A percentile compares a stretch with the other conserved stretches of the same genome.
Evolutionary conservation across 92 coral and sea anemone species (phyloP).

Genomic region (Montipora capitata): DNA sequence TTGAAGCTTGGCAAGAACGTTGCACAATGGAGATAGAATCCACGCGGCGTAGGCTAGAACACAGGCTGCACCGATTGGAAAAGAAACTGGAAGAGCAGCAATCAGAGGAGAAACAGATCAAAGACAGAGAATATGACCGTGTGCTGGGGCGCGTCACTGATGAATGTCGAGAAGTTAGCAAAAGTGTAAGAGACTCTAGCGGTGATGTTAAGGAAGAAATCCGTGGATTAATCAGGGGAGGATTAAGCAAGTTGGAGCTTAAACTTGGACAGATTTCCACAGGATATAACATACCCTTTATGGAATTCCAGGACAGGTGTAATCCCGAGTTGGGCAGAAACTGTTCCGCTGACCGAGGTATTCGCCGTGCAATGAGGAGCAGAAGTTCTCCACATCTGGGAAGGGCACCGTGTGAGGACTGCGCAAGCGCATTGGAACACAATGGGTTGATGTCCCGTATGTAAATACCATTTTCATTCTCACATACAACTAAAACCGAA

Average conservation of each 20-base stretch:
- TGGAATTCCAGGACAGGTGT: slow-evolving; percentile 36
- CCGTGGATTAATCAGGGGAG: slow-evolving; percentile 70
- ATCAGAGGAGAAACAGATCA: slow-evolving; percentile 69
- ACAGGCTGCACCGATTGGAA: slow-evolving; percentile 91
- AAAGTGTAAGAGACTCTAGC: slow-evolving; percentile 77
- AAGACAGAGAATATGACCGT: slow-evolving; percentile 68
- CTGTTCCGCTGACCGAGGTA: slow-evolving; percentile 20
- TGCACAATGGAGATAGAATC: slow-evolving; percentile 97
- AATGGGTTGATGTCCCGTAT: slow-evolving; percentile 25
- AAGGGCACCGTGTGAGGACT: slow-evolving; percentile 55
- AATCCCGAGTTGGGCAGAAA: slow-evolving; percentile 46
- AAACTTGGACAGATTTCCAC: slow-evolving; percentile 62
- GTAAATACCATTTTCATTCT: neutral
- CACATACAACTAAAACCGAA: too few species aligned
- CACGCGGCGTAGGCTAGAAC: slow-evolving; percentile 92
- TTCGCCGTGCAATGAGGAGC: slow-evolving; percentile 30
- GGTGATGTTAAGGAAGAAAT: slow-evolving; percentile 85
- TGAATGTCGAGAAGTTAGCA: slow-evolving; percentile 88
- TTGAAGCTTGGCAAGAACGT: slow-evolving; percentile 97
- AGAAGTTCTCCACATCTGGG: slow-evolving; percentile 59
- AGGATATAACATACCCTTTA: slow-evolving; percentile 38
- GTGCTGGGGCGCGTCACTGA: slow-evolving; percentile 83
- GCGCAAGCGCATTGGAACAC: slow-evolving; percentile 22
- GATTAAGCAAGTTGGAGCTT: slow-evolving; percentile 68
- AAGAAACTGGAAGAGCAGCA: slow-evolving; percentile 85